Evolutionary conservation across 2,888 invertebrate genomes (phyloP), one percentile per base, ranked within the genome.

Genomic region (Limnephilus auricula): DNA sequence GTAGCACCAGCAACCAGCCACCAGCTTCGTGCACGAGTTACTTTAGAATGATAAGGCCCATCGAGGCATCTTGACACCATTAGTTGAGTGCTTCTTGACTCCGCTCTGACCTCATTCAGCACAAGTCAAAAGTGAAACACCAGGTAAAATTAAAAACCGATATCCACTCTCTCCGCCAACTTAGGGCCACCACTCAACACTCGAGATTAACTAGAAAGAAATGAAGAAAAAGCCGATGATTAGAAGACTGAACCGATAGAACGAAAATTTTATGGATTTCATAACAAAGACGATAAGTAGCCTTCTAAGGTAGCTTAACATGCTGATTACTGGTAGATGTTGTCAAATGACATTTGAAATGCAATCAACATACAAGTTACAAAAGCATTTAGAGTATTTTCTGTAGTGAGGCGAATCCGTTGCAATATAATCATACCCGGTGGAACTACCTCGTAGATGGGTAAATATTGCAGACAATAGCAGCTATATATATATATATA

Each of bases 41-140:
- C 89, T 30, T 80, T 30, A 37, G 32, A 32, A 78, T 34, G 87
- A 30, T 79, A 37, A 89, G 80, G 32, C 79, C 80, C 80, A 40
- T 37, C 40, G 37, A 25, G 34, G 79, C 89, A n/a, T 30, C 89
- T 89, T 80, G 89, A 89, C 89, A 89, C 40, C 89, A 50, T 89
- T 89, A 89, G 15, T 40, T 40, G 89, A 89, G 89, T 80, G 50
- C 37, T 45, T 40, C 89, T 89, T 40, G 89, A 89, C 89, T 80
- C 79, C 80, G 80, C 89, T 89, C 89, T 80, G 89, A 89, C 89
- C 80, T 80, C 65, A 89, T 89, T 89, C 37, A 30, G 80, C 79
- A n/a, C 79, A 45, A 89, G 89, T 79, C 31, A 80, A 89, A 89
- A 79, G 89, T 37, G 89, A 89, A 89, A 79, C 89, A 80, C 80